Conservation (phyloP, 2,113 vertebrate species). For the Dryoscopus gambensis region DNA sequence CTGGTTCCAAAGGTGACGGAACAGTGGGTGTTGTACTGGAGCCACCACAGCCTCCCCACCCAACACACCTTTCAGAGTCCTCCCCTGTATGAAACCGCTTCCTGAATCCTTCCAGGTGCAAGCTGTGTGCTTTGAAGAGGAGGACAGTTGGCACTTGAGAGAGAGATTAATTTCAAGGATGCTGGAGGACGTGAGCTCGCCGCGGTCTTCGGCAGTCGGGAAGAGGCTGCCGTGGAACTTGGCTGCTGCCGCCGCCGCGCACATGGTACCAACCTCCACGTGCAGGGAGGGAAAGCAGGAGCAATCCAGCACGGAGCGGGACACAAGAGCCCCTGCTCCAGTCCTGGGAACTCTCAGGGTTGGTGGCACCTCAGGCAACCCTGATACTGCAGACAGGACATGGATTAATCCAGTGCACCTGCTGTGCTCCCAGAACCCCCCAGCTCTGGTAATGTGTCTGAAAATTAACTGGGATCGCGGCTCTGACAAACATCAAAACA, state of each 20-base stretch:
- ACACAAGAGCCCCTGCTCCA: background rate
- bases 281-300: background rate
- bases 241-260: background rate
- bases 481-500: background rate
- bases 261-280: background rate
- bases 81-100: background rate
- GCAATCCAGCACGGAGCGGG: fast-evolving
- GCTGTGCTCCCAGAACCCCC: background rate
- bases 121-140: background rate
- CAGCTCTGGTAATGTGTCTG: background rate
- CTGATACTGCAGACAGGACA: background rate
- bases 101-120: background rate
- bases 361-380: background rate
- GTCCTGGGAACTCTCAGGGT: background rate
- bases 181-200: background rate
- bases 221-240: background rate
- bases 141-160: background rate
- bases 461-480: background rate
- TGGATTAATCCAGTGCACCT: background rate
- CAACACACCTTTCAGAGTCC: background rate
- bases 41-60: background rate
- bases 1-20: fast-evolving
- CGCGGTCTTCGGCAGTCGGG: fast-evolving
- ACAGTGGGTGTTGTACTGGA: fast-evolving
- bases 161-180: background rate